phyloP scores from a whole-genome alignment of 2,113 vertebrate genomes.

The Hucho hucho region DNA sequence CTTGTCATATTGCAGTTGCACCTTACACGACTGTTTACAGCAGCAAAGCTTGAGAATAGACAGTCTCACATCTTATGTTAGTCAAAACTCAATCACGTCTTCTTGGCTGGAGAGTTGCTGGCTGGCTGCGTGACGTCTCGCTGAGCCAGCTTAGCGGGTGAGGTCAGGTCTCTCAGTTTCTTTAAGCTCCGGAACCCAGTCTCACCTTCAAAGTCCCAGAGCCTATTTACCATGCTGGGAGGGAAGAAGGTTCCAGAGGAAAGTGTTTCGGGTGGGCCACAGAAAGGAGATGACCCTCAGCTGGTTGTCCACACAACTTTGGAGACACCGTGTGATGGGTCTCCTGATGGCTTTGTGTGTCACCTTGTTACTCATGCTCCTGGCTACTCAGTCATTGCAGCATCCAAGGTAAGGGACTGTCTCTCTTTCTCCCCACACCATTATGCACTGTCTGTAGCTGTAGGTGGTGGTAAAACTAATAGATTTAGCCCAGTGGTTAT shows the following conservation, averaged over 20 bases:
- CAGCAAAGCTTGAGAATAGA: not conserved
- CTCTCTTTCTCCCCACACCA: not conserved
- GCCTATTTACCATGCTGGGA: not conserved
- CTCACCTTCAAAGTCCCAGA: too few species aligned
- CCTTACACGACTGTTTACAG: too few species aligned
- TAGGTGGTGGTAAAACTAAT: not conserved
- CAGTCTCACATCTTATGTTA: not conserved
- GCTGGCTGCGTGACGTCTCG: slow-evolving; percentile 10
- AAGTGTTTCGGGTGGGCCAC: not conserved
- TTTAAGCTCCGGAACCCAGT: slow-evolving; percentile 20
- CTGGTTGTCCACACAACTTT: slow-evolving; percentile 28
- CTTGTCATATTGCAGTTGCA: too few species aligned
- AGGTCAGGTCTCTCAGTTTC: slow-evolving; percentile 22
- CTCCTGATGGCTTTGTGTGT: slow-evolving; percentile 30
- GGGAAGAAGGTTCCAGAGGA: slow-evolving; percentile 1
- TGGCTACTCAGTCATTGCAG: slow-evolving; percentile 29
- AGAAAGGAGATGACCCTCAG: slow-evolving; percentile 32
- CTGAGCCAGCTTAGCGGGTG: slow-evolving; percentile 28
- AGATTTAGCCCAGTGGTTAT: not conserved
- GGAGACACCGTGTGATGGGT: slow-evolving; percentile 27
- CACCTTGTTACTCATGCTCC: slow-evolving; percentile 30
- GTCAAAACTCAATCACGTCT: not conserved
- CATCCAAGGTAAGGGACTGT: slow-evolving; percentile 23
- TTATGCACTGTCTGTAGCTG: not conserved
- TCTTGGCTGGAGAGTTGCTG: not conserved